phyloP scores from a whole-genome alignment of 2,797 vertebrate species.

The Gobionotothen gibberifrons region DNA sequence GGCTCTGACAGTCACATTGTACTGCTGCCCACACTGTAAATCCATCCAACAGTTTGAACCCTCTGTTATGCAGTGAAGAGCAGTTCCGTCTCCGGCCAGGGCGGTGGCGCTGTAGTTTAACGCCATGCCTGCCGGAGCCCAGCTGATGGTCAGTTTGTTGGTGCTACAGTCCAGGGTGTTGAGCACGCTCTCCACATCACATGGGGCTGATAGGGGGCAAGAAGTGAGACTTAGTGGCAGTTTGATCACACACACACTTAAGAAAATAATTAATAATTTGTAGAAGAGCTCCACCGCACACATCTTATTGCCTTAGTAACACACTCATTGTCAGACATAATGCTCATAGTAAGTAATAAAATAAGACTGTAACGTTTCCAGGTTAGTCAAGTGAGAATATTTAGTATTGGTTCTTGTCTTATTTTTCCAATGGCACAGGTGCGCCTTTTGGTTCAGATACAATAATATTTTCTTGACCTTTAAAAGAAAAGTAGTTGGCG shows the following conservation, averaged over 20 bases:
- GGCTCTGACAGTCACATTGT: constrained; percentile 72
- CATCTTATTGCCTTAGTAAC: too few species aligned
- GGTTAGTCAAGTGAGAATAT: background rate
- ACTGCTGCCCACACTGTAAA: constrained; percentile 78
- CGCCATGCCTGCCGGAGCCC: constrained; percentile 52
- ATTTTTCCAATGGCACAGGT: background rate
- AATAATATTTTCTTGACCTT: background rate
- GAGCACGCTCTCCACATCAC: constrained; percentile 61
- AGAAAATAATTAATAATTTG: background rate
- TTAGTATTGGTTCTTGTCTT: background rate
- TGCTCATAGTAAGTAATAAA: background rate
- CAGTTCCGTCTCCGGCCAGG: constrained; percentile 21
- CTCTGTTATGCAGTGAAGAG: constrained; percentile 66
- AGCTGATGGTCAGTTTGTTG: constrained; percentile 74
- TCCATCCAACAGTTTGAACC: constrained; percentile 64
- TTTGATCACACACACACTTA: background rate
- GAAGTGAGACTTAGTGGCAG: background rate
- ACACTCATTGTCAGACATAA: too few species aligned
- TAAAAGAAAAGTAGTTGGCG: background rate
- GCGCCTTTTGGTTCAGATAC: background rate
- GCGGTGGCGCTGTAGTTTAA: constrained; percentile 73
- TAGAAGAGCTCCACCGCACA: background rate
- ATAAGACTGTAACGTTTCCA: background rate
- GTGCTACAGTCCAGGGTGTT: constrained; percentile 69
- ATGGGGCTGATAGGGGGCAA: constrained; percentile 73